phyloP scores from a whole-genome alignment of 1,140 invertebrate species.

The Tetragonula clypearis region DNA sequence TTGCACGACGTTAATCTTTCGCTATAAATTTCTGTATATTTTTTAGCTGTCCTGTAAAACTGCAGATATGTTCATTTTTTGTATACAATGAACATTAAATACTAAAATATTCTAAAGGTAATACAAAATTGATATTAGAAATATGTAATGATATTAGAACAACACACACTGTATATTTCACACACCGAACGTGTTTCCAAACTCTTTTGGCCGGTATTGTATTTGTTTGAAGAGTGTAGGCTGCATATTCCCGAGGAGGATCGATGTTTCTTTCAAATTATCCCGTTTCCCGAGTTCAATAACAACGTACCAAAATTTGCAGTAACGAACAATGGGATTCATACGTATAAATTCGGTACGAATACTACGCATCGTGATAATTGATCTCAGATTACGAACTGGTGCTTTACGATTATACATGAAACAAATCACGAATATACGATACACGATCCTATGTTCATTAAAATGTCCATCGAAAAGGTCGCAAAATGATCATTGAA shows the following conservation, averaged over 20 bases:
- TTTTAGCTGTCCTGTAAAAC: no score
- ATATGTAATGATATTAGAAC: no score
- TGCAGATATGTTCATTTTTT: no score
- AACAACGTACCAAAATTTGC: neutral
- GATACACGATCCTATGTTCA: neutral
- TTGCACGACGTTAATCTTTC: no score
- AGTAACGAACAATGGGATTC: neutral
- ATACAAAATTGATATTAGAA: no score
- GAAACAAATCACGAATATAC: neutral
- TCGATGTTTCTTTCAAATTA: neutral
- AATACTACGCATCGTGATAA: neutral
- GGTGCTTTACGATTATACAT: slow-evolving; percentile 17
- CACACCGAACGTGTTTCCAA: no score
- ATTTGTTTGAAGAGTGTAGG: neutral
- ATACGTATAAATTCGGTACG: neutral
- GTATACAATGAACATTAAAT: no score
- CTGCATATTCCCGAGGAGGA: neutral
- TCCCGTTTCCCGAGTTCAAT: neutral
- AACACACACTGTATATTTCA: no score
- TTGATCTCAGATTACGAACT: slow-evolving; percentile 9
- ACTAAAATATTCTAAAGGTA: no score
- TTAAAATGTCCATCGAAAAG: neutral
- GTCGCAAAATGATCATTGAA: neutral
- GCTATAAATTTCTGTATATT: no score
- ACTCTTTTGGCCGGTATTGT: no score